Base-by-base conservation (phyloP, 2,888 invertebrate genomes). In the Arenicola marina region DNA sequence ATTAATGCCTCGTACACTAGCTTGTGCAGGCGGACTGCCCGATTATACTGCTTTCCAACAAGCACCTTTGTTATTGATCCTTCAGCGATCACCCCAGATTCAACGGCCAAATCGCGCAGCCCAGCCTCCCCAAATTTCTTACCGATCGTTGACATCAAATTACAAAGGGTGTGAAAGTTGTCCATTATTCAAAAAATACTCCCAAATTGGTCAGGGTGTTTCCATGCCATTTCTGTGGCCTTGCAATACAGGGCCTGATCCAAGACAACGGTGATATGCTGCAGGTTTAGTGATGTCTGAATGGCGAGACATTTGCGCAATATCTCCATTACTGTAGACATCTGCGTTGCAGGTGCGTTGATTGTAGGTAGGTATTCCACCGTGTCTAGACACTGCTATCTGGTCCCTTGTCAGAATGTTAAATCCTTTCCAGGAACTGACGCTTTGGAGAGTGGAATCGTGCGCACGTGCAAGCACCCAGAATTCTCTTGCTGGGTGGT, bases 201-300 rank as follows among this genome's bases (percentile, higher is more conserved):
- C 44, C 11, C 29, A 38, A 60, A 61, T 54, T 46, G 53, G 11
- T 54, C 28, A n/a, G 65, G 43, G 51, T 69, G 57, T 46, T 67
- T 69, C 70, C 66, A 71, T 0, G 59, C 38, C 2, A 73, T 58
- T 48, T 72, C 68, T n/a, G 64, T 55, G 45, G 67, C 71, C 56
- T 71, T 73, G n/a, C 69, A 61, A 67, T 63, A 72, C 31, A 72
- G 57, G 38, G 69, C 70, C 62, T 74, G 67, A 55, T 70, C 66
- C 21, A 69, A 51, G 18, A 65, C 59, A 54, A 38, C 33, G 18
- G 48, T 54, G 7, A 66, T 63, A 15, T 48, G 59, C 21, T 64
- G 33, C 2, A 66, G 56, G 2, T 67, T 1, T n/a, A 67, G 58
- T 29, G 24, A 1, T n/a, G 58, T 11, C 61, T 24, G 33, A 45